Base-by-base conservation (phyloP, 2,113 vertebrate species). In the Ramphastos sulfuratus region DNA sequence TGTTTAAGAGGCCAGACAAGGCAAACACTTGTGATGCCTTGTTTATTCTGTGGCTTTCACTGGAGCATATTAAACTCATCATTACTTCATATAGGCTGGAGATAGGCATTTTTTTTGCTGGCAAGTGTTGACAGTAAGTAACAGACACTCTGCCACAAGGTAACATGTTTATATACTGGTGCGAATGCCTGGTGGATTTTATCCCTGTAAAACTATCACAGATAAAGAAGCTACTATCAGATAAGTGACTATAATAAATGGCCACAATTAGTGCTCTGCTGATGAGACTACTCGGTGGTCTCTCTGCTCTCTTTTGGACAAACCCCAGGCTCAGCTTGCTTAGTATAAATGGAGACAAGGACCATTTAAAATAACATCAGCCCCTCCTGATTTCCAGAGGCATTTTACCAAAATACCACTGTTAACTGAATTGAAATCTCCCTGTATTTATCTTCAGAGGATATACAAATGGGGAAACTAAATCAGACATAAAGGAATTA, bases 1-100 rank as follows among this genome's bases (percentile, higher is more conserved):
- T 99, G 98, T 98, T 99, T 98, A 98, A 98, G 97, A 98, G 98
- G 97, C 98, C 97, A 97, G 97, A 97, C 97, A 98, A 98, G 98
- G 97, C 98, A 98, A 98, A 98, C 97, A 93, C 71, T 97, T 97
- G 97, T 98, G 98, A 98, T 97, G 94, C 82, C 83, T 97, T 99
- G 98, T 99, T 99, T 99, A 99, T 98, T 97, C 98, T 97, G 80
- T 21, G 59, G 97, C 96, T 98, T 98, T 98, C 98, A 98, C 98
- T 98, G 98, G 96, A 97, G 92, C 95, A 93, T 98, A 98, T 98
- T 97, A 98, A 98, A 99, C 98, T 98, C 98, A 97, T 97, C 54
- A 92, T 97, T 98, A 97, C 98, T 98, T 98, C 98, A 97, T 98
- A 98, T 96, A 94, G 96, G 95, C 95, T 84, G 1, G 17, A 97